Conservation (phyloP, 2,888 invertebrate species). For the Autographa gamma region DNA sequence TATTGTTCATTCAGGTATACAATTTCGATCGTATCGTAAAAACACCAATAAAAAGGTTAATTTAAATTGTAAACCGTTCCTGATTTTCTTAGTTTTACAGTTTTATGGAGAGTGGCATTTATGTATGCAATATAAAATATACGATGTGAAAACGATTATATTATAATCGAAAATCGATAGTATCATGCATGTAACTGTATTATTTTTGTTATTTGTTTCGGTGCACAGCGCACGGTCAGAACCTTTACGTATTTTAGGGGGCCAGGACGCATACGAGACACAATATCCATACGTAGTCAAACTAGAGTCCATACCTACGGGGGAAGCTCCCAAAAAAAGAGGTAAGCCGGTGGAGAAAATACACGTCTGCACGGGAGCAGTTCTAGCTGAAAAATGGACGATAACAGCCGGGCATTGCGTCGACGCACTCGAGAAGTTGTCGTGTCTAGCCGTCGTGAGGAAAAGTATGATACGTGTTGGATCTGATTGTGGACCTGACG, state of each 20-base stretch:
- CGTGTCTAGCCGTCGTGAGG: neutral
- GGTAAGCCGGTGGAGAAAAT: neutral
- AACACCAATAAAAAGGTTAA: neutral
- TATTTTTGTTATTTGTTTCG: neutral
- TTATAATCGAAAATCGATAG: neutral
- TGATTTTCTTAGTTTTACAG: neutral
- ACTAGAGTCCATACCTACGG: neutral
- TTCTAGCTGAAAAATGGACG: conserved; percentile 11
- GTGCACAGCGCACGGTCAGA: neutral
- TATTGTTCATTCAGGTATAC: neutral
- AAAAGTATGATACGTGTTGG: neutral
- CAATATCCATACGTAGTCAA: conserved; percentile 15
- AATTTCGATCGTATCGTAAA: neutral
- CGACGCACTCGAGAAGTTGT: neutral
- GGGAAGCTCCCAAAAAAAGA: no score
- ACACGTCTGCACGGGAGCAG: conserved; percentile 13
- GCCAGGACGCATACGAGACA: neutral
- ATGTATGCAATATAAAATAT: neutral
- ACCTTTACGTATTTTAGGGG: conserved; percentile 6
- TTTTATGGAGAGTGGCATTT: neutral
- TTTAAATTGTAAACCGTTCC: neutral
- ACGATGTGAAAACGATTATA: neutral
- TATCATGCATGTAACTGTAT: conserved; percentile 9
- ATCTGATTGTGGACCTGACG: neutral
- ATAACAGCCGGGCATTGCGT: conserved; percentile 16